phyloP scores from a whole-genome alignment of 2,888 invertebrate species.

The Troides helena region DNA sequence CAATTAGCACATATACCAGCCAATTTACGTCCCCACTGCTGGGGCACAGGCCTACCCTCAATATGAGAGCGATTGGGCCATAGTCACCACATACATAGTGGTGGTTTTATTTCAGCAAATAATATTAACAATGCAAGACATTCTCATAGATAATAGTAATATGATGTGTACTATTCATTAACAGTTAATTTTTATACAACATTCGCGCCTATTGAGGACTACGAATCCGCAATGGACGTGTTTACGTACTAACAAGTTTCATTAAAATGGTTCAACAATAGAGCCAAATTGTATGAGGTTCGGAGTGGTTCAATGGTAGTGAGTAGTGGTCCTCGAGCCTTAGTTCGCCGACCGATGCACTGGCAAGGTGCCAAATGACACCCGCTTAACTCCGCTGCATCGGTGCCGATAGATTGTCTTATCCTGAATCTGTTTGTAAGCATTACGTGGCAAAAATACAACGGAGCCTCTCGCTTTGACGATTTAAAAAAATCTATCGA shows the following conservation, averaged over 20 bases:
- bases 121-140: too few species aligned
- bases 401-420: slow-evolving; percentile 28
- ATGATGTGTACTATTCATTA: too few species aligned
- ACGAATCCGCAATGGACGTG: slow-evolving; percentile 10
- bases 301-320: slow-evolving; percentile 26
- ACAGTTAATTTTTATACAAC: neutral
- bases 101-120: too few species aligned
- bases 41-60: too few species aligned
- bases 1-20: too few species aligned
- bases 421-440: slow-evolving; percentile 26
- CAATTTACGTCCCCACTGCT: too few species aligned
- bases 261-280: slow-evolving; percentile 27
- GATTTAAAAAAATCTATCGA: too few species aligned
- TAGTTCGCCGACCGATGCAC: slow-evolving; percentile 26
- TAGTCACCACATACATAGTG: too few species aligned
- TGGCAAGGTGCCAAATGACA: slow-evolving; percentile 26
- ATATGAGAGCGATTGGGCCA: too few species aligned
- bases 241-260: slow-evolving; percentile 26
- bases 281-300: slow-evolving; percentile 26
- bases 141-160: too few species aligned
- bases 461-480: neutral
- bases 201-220: neutral
- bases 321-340: slow-evolving; percentile 27
- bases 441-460: slow-evolving; percentile 21
- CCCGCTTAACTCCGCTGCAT: slow-evolving; percentile 14